These are phyloP conservation scores for Agrochola circellaris DNA, from an alignment of 2,888 invertebrate genomes.

Conservation along the genomic window DNA sequence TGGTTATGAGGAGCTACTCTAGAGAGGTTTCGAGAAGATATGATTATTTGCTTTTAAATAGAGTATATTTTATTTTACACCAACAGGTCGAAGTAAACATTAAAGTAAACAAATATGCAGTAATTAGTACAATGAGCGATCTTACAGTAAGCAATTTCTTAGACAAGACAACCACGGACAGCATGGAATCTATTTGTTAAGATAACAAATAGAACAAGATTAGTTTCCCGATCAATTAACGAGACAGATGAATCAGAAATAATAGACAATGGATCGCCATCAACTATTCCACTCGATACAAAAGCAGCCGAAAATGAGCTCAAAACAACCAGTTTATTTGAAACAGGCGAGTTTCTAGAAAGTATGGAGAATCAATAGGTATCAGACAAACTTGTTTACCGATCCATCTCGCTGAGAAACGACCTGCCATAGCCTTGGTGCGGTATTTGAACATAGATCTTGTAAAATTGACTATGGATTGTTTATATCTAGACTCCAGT, in stretches of 20 bases:
- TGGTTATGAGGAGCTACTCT: neutral
- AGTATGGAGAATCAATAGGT: slow-evolving; percentile 14
- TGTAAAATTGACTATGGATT: neutral
- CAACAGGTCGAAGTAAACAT: neutral
- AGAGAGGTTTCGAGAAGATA: too few species aligned
- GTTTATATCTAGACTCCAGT: slow-evolving; percentile 22
- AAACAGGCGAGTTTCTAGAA: neutral
- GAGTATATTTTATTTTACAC: neutral
- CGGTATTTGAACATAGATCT: slow-evolving; percentile 10
- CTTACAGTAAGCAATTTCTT: neutral
- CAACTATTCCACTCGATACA: neutral
- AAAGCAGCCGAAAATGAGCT: neutral
- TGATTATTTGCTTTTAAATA: too few species aligned
- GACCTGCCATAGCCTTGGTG: slow-evolving; percentile 7
- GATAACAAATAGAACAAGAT: neutral
- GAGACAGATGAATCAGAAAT: neutral
- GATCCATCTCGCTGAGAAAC: slow-evolving; percentile 28
- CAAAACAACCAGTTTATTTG: slow-evolving; percentile 3
- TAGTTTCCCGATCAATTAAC: neutral
- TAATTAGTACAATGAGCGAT: neutral
- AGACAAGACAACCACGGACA: neutral
- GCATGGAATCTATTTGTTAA: neutral
- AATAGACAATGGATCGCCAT: neutral
- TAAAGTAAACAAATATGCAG: neutral
- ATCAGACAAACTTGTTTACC: slow-evolving; percentile 41